Evolutionary conservation across 1,140 invertebrate genomes (phyloP).

Genomic region (Drosophila nasuta): DNA sequence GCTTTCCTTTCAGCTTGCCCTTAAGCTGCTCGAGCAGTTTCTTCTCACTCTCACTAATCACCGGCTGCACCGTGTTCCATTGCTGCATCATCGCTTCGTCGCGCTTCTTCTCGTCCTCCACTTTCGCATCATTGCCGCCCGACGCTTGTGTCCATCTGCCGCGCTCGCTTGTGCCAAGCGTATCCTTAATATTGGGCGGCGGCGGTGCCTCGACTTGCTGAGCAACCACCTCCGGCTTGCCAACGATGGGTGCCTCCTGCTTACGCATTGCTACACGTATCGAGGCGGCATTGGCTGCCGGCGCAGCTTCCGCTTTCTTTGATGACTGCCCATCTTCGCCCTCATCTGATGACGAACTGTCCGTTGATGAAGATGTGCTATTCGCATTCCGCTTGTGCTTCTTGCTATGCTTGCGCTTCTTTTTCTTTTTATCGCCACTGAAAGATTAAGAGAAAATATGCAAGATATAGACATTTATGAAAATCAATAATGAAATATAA

Average conservation of each 20-base stretch:
- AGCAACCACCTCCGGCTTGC: constrained; percentile 50
- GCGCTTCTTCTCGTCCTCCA: constrained; percentile 62
- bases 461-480: neutral
- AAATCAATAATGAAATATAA: neutral
- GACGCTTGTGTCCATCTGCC: constrained; percentile 68
- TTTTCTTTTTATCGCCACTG: constrained; percentile 85
- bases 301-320: constrained; percentile 72
- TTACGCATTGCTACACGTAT: constrained; percentile 90
- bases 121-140: constrained; percentile 21
- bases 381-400: constrained; percentile 85
- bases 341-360: constrained; percentile 82
- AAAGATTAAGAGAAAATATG: neutral
- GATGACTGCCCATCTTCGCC: constrained; percentile 84
- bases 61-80: constrained; percentile 87
- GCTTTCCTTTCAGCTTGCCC: constrained; percentile 84
- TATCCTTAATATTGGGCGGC: constrained; percentile 64
- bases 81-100: constrained; percentile 87
- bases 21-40: constrained; percentile 87
- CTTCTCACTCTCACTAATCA: constrained; percentile 87
- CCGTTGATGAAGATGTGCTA: constrained; percentile 68
- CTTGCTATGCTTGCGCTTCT: constrained; percentile 88
- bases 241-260: constrained; percentile 84
- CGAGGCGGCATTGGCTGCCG: constrained; percentile 86
- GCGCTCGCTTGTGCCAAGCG: constrained; percentile 66
- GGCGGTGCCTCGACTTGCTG: constrained; percentile 53